Base-by-base conservation (phyloP, 2,888 invertebrate species). In the Ichneumoninae sp. region DNA sequence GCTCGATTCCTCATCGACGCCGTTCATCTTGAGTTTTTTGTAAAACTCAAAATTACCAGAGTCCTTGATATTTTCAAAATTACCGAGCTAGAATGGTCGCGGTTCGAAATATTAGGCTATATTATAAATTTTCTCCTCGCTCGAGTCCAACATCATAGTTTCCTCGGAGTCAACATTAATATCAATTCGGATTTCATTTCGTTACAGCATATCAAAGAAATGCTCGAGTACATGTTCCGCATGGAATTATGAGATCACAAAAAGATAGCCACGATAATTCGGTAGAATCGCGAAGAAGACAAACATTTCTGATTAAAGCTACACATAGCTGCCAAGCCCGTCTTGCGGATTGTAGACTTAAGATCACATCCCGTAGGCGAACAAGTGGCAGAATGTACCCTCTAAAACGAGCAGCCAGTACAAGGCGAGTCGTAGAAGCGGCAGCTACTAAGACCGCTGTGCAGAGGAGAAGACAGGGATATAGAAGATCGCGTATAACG, bases 331-430 rank as follows among this genome's bases (percentile, higher is more conserved):
- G 63, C 60, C 52, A 47, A 60, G 63, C 73, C 76, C 54, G 33
- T 54, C 19, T n/a, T 36, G 33, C 50, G 50, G 54, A 74, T 26
- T 57, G 63, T 16, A 47, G 50, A 69, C 74, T 74, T 65, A 57
- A 84, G 81, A 84, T 84, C 78, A 84, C 77, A 74, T 69, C 77
- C 54, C 19, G 40, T 22, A 16, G 54, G 47, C 33, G 77, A 84
- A 84, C 83, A 74, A 81, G 81, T 81, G 74, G 65, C 77, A 74
- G 40, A 84, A 70, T 74, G 81, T 78, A 54, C 73, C 60, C 77
- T 68, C 26, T 19, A 65, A 19, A 75, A 16, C 50, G 75, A 36
- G 33, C 22, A 60, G n/a, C 16, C 26, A 52, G 63, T 65, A 50
- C 19, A 33, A 36, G 50, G 36, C 30, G n/a, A 52, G 19, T 75